Evolutionary conservation across 1,140 invertebrate species (phyloP).

Genomic region (Tetramorium simillimum): DNA sequence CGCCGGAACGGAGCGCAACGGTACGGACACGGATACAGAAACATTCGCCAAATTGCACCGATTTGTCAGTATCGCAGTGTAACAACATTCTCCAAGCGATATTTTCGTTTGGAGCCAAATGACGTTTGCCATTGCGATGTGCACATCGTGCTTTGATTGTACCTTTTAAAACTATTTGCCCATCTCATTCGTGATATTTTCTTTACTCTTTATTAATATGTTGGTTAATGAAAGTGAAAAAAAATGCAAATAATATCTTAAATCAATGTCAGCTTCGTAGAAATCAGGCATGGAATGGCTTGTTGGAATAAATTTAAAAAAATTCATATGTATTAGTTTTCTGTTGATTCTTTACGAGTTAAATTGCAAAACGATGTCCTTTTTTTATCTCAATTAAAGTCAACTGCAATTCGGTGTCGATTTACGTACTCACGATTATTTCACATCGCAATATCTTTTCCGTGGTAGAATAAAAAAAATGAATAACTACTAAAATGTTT

Average conservation of each 20-base stretch:
- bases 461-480: background rate
- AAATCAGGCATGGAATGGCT: background rate
- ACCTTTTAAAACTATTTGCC: background rate
- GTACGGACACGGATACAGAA: background rate
- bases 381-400: background rate
- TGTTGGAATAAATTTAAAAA: background rate
- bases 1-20: background rate
- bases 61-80: background rate
- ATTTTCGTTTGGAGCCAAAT: background rate
- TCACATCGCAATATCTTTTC: background rate
- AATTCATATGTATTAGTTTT: background rate
- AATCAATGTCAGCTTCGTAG: background rate
- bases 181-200: background rate
- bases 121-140: background rate
- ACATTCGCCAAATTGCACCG: background rate
- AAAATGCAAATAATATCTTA: background rate
- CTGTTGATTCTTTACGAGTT: background rate
- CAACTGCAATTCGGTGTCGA: background rate
- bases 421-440: background rate
- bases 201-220: background rate
- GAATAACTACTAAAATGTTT: background rate
- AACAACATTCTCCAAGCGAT: constrained; percentile 1
- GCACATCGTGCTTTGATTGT: background rate
- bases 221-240: background rate
- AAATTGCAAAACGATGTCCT: background rate